These are phyloP conservation scores for Cryptoprocta ferox DNA, from an alignment of 2,797 vertebrate species.

Conservation along the genomic window DNA sequence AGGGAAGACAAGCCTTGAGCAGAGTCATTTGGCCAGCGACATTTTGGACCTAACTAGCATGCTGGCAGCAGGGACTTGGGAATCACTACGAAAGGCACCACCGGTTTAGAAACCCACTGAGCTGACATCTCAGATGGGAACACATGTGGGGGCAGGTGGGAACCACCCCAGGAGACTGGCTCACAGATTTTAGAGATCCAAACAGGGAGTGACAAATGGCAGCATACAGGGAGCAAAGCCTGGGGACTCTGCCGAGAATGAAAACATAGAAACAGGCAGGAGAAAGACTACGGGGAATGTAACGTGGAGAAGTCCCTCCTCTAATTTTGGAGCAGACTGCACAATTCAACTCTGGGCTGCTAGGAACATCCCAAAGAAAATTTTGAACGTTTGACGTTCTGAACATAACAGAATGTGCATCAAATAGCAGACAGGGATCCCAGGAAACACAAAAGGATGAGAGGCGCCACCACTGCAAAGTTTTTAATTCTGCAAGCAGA, in stretches of 20 bases:
- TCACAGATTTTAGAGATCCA: background rate
- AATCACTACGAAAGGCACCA: background rate
- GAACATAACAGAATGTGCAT: background rate
- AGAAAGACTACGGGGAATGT: background rate
- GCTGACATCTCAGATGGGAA: background rate
- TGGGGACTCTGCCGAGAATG: background rate
- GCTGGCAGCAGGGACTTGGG: background rate
- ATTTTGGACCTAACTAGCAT: background rate
- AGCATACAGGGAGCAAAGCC: background rate
- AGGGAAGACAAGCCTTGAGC: background rate
- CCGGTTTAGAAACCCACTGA: background rate
- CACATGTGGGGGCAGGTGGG: background rate
- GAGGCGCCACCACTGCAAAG: accelerated
- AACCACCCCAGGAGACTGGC: background rate
- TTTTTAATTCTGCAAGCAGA: background rate
- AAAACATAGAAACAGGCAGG: background rate
- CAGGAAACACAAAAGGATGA: background rate
- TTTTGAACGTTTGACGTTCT: background rate
- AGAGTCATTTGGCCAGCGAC: background rate
- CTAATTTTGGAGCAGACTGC: background rate
- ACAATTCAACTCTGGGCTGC: background rate
- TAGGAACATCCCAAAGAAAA: background rate
- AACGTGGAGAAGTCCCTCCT: background rate
- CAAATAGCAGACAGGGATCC: background rate
- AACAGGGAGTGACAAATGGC: background rate